Percentiles rank a stretch among this genome's conserved stretches.
Evolutionary conservation across 2,888 invertebrate genomes (phyloP).

Genomic region (Zonitis immaculata): DNA sequence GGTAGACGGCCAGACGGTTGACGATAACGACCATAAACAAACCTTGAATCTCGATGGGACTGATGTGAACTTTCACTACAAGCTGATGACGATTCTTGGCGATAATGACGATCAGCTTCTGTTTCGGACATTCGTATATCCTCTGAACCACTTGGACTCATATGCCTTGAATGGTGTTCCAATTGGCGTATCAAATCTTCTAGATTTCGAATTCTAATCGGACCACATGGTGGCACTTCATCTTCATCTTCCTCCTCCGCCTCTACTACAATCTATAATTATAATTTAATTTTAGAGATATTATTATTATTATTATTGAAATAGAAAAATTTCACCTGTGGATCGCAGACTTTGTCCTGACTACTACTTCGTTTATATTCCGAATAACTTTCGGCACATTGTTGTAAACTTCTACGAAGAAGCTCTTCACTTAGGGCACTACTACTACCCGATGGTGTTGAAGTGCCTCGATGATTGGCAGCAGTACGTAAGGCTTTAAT

Average conservation of each 20-base stretch:
- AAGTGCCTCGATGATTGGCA: conserved; percentile 61
- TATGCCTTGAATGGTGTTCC: conserved; percentile 82
- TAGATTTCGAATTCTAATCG: conserved; percentile 82
- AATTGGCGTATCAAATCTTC: conserved; percentile 87
- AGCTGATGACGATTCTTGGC: conserved; percentile 70
- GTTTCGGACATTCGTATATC: conserved; percentile 86
- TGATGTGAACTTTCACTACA: conserved; percentile 73
- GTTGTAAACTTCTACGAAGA: conserved; percentile 62
- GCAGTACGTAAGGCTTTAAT: conserved; percentile 84
- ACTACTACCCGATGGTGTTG: conserved; percentile 59
- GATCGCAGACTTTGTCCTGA: conserved; percentile 74
- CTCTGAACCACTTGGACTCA: conserved; percentile 88
- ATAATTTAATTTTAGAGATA: too few relatives aligned
- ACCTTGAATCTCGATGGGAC: conserved; percentile 72
- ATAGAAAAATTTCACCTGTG: conserved; percentile 48
- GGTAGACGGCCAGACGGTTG: conserved; percentile 46
- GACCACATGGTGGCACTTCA: conserved; percentile 73
- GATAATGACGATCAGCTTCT: conserved; percentile 69
- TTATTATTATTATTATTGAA: background rate
- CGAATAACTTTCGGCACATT: conserved; percentile 55
- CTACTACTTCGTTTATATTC: conserved; percentile 58
- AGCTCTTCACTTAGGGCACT: conserved; percentile 65
- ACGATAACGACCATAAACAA: conserved; percentile 63
- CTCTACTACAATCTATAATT: conserved; percentile 47
- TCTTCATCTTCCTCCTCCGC: conserved; percentile 66